Percentiles rank a stretch among this genome's conserved stretches.
These are phyloP conservation scores for Seriola dumerili DNA, from an alignment of 2,113 vertebrate species.

Conservation along the genomic window DNA sequence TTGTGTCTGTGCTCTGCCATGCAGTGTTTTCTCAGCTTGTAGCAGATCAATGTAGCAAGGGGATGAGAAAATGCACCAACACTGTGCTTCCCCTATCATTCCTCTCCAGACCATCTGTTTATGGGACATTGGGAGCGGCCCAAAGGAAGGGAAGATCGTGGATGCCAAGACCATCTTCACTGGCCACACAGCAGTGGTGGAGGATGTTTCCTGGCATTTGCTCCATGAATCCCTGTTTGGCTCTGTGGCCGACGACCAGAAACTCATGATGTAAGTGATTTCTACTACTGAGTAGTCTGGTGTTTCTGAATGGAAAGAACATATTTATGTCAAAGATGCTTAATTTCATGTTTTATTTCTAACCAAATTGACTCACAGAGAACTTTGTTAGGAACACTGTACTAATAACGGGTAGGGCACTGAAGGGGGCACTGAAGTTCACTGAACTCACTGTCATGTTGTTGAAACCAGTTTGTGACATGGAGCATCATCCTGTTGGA, in stretches of 20 bases:
- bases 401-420: not conserved
- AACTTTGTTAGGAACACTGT: not conserved
- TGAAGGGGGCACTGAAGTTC: too few relatives aligned
- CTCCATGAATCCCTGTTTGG: constrained; percentile 95
- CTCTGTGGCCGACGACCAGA: constrained; percentile 96
- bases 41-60: not conserved
- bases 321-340: not conserved
- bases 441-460: too few relatives aligned
- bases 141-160: constrained; percentile 93
- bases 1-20: not conserved
- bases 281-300: too few relatives aligned
- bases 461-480: too few relatives aligned
- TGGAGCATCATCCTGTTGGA: too few relatives aligned
- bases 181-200: constrained; percentile 94
- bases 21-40: not conserved
- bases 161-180: constrained; percentile 96
- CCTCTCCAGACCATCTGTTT: constrained; percentile 91
- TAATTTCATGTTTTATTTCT: not conserved
- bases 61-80: not conserved
- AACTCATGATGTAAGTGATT: constrained; percentile 93
- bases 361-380: not conserved
- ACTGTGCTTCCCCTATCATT: not conserved
- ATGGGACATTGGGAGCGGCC: constrained; percentile 92
- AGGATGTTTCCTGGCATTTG: constrained; percentile 96
- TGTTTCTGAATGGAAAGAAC: not conserved